Percentiles rank a stretch among this genome's conserved stretches.
Conservation (phyloP, 2,888 invertebrate genomes). For the Spodoptera exigua region DNA sequence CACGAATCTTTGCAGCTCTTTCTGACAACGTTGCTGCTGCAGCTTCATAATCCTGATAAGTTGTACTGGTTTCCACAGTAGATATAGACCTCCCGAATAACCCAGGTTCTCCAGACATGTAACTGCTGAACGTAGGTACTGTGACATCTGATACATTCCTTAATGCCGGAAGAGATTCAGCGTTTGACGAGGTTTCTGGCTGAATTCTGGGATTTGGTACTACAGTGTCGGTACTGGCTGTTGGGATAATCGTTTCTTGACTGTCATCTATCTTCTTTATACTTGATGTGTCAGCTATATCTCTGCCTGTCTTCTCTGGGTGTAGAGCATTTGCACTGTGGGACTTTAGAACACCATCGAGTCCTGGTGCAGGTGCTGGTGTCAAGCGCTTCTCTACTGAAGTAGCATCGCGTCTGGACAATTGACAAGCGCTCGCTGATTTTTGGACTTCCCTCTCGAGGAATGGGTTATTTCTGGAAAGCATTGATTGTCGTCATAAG, state of each 20-base stretch:
- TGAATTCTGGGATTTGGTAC: slow-evolving; percentile 71
- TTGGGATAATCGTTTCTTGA: slow-evolving; percentile 75
- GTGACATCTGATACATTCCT: slow-evolving; percentile 77
- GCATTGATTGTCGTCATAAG: too few species aligned
- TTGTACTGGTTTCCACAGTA: slow-evolving; percentile 65
- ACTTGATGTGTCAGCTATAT: slow-evolving; percentile 45
- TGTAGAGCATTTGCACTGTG: slow-evolving; percentile 84
- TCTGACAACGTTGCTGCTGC: slow-evolving; percentile 79
- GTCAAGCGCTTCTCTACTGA: slow-evolving; percentile 73
- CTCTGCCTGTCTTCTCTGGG: slow-evolving; percentile 65
- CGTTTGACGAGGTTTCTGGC: slow-evolving; percentile 57
- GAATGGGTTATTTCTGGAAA: slow-evolving; percentile 85
- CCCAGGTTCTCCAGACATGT: slow-evolving; percentile 71
- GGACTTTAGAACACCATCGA: slow-evolving; percentile 83
- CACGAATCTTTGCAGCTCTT: slow-evolving; percentile 90
- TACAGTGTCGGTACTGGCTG: slow-evolving; percentile 80
- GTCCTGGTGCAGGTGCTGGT: slow-evolving; percentile 63
- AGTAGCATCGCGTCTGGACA: slow-evolving; percentile 79
- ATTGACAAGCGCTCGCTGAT: slow-evolving; percentile 90
- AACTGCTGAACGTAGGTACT: slow-evolving; percentile 74
- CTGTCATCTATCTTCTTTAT: slow-evolving; percentile 70
- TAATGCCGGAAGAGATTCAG: slow-evolving; percentile 65
- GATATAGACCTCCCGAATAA: slow-evolving; percentile 78
- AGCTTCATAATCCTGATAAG: slow-evolving; percentile 64
- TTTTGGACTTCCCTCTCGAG: slow-evolving; percentile 90